Evolutionary conservation across 2,113 vertebrate species (phyloP).

Genomic region (Myiopsitta monachus): DNA sequence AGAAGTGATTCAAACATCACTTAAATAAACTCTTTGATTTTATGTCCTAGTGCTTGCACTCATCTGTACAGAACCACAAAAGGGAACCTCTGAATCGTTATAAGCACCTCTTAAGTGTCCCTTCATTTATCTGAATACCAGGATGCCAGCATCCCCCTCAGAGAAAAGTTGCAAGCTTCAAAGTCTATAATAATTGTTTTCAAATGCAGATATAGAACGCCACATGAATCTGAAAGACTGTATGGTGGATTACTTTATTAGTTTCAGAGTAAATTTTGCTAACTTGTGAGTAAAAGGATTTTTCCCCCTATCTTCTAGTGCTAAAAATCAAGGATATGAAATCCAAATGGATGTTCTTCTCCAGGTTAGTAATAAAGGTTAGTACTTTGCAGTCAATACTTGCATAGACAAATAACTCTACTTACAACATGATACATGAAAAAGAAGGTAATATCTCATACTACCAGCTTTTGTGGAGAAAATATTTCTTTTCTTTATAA

Average conservation of each 20-base stretch:
- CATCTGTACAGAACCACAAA: background rate
- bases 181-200: background rate
- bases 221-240: background rate
- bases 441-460: background rate
- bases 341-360: background rate
- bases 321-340: background rate
- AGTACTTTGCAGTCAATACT: background rate
- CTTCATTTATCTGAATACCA: background rate
- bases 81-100: background rate
- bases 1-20: background rate
- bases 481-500: background rate
- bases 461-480: background rate
- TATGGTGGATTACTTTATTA: background rate
- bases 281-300: background rate
- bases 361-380: background rate
- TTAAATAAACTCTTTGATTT: background rate
- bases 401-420: background rate
- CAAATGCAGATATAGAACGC: background rate
- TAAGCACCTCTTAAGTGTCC: background rate
- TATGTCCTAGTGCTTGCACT: background rate
- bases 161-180: background rate
- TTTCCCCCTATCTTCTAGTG: background rate
- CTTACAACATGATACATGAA: background rate
- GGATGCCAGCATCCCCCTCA: fast-evolving
- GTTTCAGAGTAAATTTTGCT: background rate